Evolutionary conservation across 2,888 invertebrate species (phyloP).

Genomic region (Catocala nupta): DNA sequence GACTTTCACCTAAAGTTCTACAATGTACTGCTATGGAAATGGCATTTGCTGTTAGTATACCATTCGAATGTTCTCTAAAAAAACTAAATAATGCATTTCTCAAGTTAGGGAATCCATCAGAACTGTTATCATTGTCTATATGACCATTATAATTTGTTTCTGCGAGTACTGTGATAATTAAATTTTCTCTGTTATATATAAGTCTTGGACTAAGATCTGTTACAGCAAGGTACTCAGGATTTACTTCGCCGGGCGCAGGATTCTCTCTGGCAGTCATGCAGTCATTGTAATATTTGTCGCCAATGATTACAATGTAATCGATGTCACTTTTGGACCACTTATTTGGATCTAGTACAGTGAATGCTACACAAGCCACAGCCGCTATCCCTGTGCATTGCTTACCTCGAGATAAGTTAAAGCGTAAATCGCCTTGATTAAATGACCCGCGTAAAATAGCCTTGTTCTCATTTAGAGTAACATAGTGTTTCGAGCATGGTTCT

Average conservation of each 20-base stretch:
- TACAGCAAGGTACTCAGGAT: constrained; percentile 18
- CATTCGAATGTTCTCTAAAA: no score
- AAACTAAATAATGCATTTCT: no score
- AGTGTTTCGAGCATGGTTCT: neutral
- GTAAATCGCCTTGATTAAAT: constrained; percentile 33
- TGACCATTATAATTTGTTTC: neutral
- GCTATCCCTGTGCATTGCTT: constrained; percentile 40
- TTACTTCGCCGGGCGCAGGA: constrained; percentile 16
- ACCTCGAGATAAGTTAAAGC: constrained; percentile 34
- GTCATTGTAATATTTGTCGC: constrained; percentile 18
- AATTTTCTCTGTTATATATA: no score
- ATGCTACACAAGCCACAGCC: constrained; percentile 33
- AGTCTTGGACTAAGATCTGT: constrained; percentile 9
- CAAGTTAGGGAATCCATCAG: neutral
- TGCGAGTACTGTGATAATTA: neutral
- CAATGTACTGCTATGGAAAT: no score
- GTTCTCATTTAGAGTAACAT: constrained; percentile 10
- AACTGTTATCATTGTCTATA: neutral
- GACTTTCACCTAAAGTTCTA: neutral
- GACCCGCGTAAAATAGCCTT: constrained; percentile 32
- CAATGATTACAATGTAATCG: constrained; percentile 24
- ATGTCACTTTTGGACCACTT: constrained; percentile 21
- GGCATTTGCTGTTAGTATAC: no score
- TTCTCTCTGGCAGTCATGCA: constrained; percentile 2
- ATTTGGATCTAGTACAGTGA: constrained; percentile 14